These are phyloP conservation scores for Chiloscyllium punctatum DNA, from an alignment of 2,797 vertebrate genomes.

Conservation along the genomic window DNA sequence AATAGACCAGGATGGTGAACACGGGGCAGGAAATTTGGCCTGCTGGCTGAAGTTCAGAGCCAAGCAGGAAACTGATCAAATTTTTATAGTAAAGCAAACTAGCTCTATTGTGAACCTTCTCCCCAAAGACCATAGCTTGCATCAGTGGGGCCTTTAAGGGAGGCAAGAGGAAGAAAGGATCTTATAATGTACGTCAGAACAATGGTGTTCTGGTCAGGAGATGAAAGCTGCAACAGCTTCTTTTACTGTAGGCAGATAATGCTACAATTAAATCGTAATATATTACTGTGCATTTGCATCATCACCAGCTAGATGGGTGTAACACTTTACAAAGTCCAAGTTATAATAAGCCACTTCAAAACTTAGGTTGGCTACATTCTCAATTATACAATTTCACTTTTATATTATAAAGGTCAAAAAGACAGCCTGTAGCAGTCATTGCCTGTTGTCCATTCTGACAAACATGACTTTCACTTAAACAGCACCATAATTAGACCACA, in stretches of 20 bases:
- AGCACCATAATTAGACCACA: not conserved
- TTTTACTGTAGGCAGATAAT: not conserved
- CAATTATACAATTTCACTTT: not conserved
- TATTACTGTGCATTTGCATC: not conserved
- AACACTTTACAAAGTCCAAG: not conserved
- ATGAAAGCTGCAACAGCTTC: not conserved
- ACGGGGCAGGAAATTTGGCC: constrained; percentile 31
- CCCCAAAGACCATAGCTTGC: constrained; percentile 12
- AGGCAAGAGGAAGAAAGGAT: constrained; percentile 21
- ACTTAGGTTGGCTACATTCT: not conserved
- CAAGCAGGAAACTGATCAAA: constrained; percentile 36
- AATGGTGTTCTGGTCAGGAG: not conserved
- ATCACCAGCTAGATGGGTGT: not conserved
- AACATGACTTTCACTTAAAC: not conserved
- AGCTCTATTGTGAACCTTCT: not conserved
- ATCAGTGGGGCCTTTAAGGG: constrained; percentile 30
- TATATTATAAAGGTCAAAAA: not conserved
- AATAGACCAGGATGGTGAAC: constrained; percentile 25
- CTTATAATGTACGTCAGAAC: constrained; percentile 26
- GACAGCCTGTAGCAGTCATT: not conserved
- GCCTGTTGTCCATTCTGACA: not conserved
- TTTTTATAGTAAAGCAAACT: constrained; percentile 16
- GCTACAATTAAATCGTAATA: not conserved
- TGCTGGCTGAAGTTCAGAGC: constrained; percentile 18
- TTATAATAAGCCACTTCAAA: not conserved